Percentiles rank a stretch among this genome's conserved stretches.
These are phyloP conservation scores for Dexiosoma caninum DNA, from an alignment of 2,888 invertebrate species.

Conservation along the genomic window DNA sequence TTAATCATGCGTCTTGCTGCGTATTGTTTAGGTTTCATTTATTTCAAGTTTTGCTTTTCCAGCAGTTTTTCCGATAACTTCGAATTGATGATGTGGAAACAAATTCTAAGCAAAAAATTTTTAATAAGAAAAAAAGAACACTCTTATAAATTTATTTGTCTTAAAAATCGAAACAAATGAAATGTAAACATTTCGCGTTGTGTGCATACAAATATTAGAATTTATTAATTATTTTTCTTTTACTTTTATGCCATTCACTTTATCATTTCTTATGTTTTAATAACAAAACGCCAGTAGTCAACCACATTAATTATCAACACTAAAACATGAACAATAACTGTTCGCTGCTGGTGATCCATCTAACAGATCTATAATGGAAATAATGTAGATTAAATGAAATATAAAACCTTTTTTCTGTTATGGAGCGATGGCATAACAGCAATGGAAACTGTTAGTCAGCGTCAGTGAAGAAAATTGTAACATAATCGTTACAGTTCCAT, in stretches of 20 bases:
- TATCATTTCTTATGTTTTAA: no score
- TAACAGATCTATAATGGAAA: background rate
- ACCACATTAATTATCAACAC: conserved; percentile 31
- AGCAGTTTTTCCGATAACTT: conserved; percentile 10
- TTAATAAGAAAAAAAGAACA: background rate
- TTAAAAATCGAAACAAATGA: background rate
- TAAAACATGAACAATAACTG: conserved; percentile 42
- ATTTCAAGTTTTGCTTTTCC: background rate
- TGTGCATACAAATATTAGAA: no score
- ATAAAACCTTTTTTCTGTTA: conserved; percentile 16
- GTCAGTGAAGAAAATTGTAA: conserved; percentile 3
- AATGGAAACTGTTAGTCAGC: conserved; percentile 32
- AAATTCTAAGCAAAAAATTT: background rate
- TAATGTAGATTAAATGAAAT: background rate
- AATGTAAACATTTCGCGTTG: background rate
- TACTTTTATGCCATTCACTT: background rate
- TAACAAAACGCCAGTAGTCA: conserved; percentile 28
- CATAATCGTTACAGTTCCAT: background rate
- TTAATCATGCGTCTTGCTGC: conserved; percentile 60
- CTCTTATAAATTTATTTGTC: background rate
- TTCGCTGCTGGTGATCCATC: conserved; percentile 4
- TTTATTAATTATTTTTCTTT: conserved; percentile 22
- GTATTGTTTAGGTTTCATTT: conserved; percentile 48
- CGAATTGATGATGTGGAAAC: conserved; percentile 58
- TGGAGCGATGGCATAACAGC: background rate